Evolutionary conservation across 2,888 invertebrate species (phyloP), one percentile per base, ranked within the genome.

Genomic region (Aleiodes testaceus): DNA sequence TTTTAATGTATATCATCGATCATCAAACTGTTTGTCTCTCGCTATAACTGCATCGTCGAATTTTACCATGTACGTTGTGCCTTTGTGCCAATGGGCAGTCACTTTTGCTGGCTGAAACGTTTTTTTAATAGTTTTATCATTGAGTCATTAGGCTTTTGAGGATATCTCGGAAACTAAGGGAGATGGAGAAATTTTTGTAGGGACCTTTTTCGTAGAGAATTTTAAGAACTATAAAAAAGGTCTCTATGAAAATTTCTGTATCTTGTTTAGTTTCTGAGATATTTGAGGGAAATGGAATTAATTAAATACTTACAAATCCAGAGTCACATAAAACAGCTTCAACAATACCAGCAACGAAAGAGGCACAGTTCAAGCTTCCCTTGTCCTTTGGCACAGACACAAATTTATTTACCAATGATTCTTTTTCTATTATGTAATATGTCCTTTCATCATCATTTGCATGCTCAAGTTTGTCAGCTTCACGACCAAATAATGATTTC

Each of bases 331-430:
- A 89, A 18, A 99, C 95, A 66, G 98, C 97, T 88, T 99, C 99
- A 55, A 99, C 93, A 76, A 99, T 98, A 18, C 99, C 99, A 76
- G 98, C 99, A 72, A 95, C 95, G 85, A 99, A 99, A n/a, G 97
- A 95, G 14, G 99, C 98, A 89, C 99, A 99, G 88, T 99, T 99
- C 4, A 99, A 89, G 72, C 95, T 97, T 0, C 97, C 96, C 87
- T 99, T 99, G 87, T 99, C 99, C 85, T 98, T 97, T 0, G 99
- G 99, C 1, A 99, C 95, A 72, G 99, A 99, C 76, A 99, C 98
- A 86, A 94, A 99, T 82, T 94, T 94, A 88, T 99, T 99, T 0
- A 98, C 98, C 78, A 99, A 85, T 9, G 99, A 97, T 84, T 99
- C 99, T 82, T 97, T 97, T 87, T 99, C 99, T 86, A 99, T 99